Conservation (phyloP, 2,113 vertebrate genomes). For the Sarotherodon lohbergeri region DNA sequence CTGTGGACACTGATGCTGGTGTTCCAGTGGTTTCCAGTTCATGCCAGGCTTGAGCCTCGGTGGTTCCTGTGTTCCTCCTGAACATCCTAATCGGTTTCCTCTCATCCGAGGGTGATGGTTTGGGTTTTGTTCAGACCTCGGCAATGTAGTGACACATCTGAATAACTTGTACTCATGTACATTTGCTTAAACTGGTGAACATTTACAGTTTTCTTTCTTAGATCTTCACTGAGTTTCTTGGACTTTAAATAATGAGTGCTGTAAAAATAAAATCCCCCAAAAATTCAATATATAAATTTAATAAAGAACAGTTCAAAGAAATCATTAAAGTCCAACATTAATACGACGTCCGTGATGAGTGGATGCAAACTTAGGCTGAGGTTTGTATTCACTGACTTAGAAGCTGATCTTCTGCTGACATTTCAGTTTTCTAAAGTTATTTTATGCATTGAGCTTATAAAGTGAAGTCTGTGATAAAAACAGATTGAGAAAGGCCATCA, state of each 20-base stretch:
- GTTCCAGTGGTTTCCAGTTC: not conserved
- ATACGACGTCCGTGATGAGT: not conserved
- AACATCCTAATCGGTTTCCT: not conserved
- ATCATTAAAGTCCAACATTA: no score
- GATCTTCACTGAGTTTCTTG: no score
- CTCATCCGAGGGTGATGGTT: not conserved
- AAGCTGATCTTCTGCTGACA: not conserved
- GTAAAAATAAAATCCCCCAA: no score
- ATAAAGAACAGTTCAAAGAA: no score
- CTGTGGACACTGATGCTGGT: not conserved
- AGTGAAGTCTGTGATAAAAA: not conserved
- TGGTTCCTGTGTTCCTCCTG: not conserved
- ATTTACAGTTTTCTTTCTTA: no score
- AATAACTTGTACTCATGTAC: no score
- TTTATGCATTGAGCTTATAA: not conserved
- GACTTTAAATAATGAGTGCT: no score
- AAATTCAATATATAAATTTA: no score
- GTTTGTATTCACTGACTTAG: not conserved
- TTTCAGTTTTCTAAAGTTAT: not conserved
- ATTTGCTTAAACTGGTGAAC: no score
- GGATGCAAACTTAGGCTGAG: not conserved
- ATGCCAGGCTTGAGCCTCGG: fast-evolving
- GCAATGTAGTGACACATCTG: no score
- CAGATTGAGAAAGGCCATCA: fast-evolving
- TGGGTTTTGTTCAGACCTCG: no score